Evolutionary conservation across 1,140 invertebrate genomes (phyloP).

Genomic region (Drosophila bifasciata): DNA sequence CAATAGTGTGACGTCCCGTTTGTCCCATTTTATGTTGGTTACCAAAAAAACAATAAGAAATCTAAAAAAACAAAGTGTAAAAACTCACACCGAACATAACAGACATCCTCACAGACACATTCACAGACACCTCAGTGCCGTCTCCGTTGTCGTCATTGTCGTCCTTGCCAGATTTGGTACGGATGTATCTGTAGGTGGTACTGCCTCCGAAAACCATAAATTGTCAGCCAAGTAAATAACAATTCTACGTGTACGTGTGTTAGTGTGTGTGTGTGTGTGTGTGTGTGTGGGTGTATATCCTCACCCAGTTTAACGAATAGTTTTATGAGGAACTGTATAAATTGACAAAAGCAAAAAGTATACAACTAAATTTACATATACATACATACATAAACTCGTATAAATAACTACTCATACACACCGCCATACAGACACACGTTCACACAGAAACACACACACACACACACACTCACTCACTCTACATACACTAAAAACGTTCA

Average conservation of each 20-base stretch:
- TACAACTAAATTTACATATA: conserved; percentile 54
- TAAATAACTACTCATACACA: conserved; percentile 63
- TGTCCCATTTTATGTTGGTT: conserved; percentile 48
- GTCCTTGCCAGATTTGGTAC: conserved; percentile 9
- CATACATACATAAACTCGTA: conserved; percentile 38
- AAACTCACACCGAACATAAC: conserved; percentile 33
- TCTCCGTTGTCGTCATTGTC: conserved; percentile 10
- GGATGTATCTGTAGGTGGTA: too few species aligned
- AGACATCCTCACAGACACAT: conserved; percentile 24
- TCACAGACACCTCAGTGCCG: conserved; percentile 4
- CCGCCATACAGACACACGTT: conserved; percentile 30
- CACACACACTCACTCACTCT: conserved; percentile 20
- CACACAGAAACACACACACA: conserved; percentile 23
- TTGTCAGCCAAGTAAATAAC: conserved; percentile 42
- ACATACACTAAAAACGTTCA: conserved; percentile 27
- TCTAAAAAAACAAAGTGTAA: conserved; percentile 35
- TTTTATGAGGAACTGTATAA: conserved; percentile 25
- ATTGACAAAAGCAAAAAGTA: conserved; percentile 26
- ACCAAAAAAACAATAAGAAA: background rate
- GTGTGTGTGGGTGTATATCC: too few species aligned
- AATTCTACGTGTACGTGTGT: conserved; percentile 34
- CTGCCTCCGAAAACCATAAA: conserved; percentile 29
- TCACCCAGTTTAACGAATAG: conserved; percentile 23
- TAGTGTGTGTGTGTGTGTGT: conserved; percentile 28
- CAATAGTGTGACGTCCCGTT: conserved; percentile 74